These are phyloP conservation scores for Halichondria panicea DNA, from an alignment of 37 sponge, comb jelly and placozoan genomes.

Conservation along the genomic window DNA sequence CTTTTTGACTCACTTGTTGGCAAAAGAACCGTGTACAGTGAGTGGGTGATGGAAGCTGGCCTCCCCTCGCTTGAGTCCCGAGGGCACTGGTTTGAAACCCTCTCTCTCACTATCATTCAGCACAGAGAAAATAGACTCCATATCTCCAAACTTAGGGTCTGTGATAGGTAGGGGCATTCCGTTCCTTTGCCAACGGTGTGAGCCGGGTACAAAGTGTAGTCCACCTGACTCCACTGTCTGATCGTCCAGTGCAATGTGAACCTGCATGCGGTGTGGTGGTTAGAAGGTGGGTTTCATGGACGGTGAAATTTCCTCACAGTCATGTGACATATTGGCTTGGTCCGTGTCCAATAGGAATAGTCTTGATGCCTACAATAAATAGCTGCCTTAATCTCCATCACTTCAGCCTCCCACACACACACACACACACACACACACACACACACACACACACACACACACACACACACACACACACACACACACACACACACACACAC, in stretches of 20 bases:
- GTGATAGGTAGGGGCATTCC: conserved; percentile 76
- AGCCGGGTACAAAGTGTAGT: conserved; percentile 66
- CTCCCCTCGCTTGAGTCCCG: conserved; percentile 51
- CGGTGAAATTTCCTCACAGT: conserved; percentile 33
- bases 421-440: too few species aligned
- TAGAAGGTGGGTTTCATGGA: not conserved
- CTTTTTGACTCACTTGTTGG: conserved; percentile 35
- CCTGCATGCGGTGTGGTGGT: conserved; percentile 7
- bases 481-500: too few species aligned
- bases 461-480: too few species aligned
- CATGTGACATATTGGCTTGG: conserved; percentile 66
- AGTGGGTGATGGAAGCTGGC: conserved; percentile 77
- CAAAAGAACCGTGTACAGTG: conserved; percentile 61
- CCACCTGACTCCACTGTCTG: conserved; percentile 70
- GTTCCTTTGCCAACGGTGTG: conserved; percentile 69
- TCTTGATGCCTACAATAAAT: conserved; percentile 68
- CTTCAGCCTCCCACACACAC: too few species aligned
- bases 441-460: too few species aligned
- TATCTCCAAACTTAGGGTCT: conserved; percentile 48
- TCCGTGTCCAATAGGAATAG: conserved; percentile 71
- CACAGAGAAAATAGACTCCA: conserved; percentile 52
- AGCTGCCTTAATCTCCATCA: too few species aligned
- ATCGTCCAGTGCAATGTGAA: conserved; percentile 71
- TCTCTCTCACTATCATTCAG: conserved; percentile 50
- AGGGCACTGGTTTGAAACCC: conserved; percentile 41